Evolutionary conservation across 2,888 invertebrate species (phyloP).

Genomic region (Brenthis ino): DNA sequence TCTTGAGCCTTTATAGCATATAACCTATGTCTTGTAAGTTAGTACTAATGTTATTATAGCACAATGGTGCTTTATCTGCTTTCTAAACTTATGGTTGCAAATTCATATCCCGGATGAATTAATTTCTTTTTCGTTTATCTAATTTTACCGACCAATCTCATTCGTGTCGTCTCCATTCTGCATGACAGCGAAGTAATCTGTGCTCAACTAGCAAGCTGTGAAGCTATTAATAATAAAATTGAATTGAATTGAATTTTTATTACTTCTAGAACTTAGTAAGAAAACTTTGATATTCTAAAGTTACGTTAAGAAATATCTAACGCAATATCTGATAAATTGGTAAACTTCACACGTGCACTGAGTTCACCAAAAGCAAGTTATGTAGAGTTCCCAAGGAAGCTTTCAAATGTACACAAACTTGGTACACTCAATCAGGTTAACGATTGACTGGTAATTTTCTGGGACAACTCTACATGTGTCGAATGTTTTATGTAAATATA

Average conservation of each 20-base stretch:
- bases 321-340: background rate
- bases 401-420: conserved; percentile 13
- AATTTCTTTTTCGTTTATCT: background rate
- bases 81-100: background rate
- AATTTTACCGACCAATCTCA: background rate
- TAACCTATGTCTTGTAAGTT: background rate
- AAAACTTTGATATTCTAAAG: background rate
- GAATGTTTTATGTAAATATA: background rate
- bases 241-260: no score
- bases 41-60: no score
- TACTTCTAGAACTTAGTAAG: no score
- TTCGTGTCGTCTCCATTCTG: no score
- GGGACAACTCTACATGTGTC: conserved; percentile 5
- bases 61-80: no score
- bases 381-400: conserved; percentile 5
- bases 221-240: no score
- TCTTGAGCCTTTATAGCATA: background rate
- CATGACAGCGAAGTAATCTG: no score
- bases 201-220: no score
- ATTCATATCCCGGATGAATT: background rate
- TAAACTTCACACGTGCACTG: background rate
- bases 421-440: conserved; percentile 11
- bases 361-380: conserved; percentile 11
- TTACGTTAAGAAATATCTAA: no score
- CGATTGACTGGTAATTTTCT: conserved; percentile 18